Conservation (phyloP, 2,888 invertebrate genomes). For the Eumerus sabulonum region DNA sequence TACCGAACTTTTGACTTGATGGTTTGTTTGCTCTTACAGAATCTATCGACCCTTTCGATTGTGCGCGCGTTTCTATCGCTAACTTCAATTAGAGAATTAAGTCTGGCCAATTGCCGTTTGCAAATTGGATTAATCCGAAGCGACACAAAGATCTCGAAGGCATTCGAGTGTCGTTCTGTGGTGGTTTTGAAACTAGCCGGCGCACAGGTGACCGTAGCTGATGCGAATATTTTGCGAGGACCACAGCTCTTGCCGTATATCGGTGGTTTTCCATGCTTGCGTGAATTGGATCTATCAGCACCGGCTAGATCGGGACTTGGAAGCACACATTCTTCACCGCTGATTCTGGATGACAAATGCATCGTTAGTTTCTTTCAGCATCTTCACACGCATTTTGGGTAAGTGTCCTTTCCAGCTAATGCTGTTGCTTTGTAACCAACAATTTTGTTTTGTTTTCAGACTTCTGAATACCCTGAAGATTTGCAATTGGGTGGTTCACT, state of each 20-base stretch:
- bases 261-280: slow-evolving; percentile 79
- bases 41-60: slow-evolving; percentile 77
- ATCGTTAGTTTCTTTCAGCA: slow-evolving; percentile 79
- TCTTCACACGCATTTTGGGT: slow-evolving; percentile 78
- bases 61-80: slow-evolving; percentile 80
- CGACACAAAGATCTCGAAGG: slow-evolving; percentile 69
- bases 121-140: slow-evolving; percentile 77
- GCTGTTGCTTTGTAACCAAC: not conserved
- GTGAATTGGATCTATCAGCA: slow-evolving; percentile 80
- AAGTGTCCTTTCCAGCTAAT: slow-evolving; percentile 65
- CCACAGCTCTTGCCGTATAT: slow-evolving; percentile 80
- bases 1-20: not conserved
- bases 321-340: slow-evolving; percentile 74
- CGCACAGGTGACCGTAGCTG: slow-evolving; percentile 80
- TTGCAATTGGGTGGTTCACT: slow-evolving; percentile 74
- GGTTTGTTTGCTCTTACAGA: slow-evolving; percentile 61
- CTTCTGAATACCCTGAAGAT: slow-evolving; percentile 74
- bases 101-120: slow-evolving; percentile 80
- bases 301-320: slow-evolving; percentile 79
- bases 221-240: slow-evolving; percentile 79
- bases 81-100: slow-evolving; percentile 80
- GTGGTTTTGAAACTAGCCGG: slow-evolving; percentile 80
- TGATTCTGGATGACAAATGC: slow-evolving; percentile 80
- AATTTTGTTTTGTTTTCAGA: slow-evolving; percentile 61
- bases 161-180: slow-evolving; percentile 79